Evolutionary conservation across 2,113 vertebrate genomes (phyloP), one percentile per base, ranked within the genome.

Genomic region (Leucopsar rothschildi): DNA sequence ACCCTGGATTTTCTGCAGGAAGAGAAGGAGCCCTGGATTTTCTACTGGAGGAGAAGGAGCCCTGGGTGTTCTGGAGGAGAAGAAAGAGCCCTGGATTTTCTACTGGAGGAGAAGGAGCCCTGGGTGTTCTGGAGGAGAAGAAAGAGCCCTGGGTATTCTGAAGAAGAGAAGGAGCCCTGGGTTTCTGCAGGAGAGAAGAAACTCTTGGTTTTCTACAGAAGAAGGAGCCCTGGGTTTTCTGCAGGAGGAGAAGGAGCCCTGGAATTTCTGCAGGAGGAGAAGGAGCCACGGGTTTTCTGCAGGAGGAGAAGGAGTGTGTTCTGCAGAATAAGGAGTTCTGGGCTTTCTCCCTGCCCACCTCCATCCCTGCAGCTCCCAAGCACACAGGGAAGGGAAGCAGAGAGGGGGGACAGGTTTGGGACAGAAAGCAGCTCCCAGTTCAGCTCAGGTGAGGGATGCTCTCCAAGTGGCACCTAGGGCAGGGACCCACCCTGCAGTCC

Each of bases 391-490:
- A 49, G 42, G 52, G 60, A n/a, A 82, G 25, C 18, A 45, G 57
- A 31, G 35, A 11, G 5, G 1, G 18, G 37, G 20, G 4, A 8
- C 28, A 21, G 3, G 0, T 68, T 35, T n/a, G 10, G 56, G n/a
- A 4, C 50, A 37, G 31, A 10, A 65, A 22, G 23, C 59, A 68
- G 28, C 18, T 65, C 4, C 17, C 6, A 3, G 64, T 7, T 42
- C 40, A 73, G 49, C 82, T 33, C 31, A 9, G 55, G 50, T 1
- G 24, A 50, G 35, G 1, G 61, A 19, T n/a, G 76, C 44, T 40
- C 56, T 2, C 45, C 11, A 1, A 44, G n/a, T 2, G 4, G 28
- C 37, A 15, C n/a, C 2, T 9, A 6, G 3, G 22, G 39, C 27
- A 42, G 19, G n/a, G 17, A 29, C 52, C 40, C n/a, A 8, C 28